A percentile compares a stretch with the other conserved stretches of the same genome.
Conservation (phyloP, 2,797 vertebrate species). For the Sebastolobus altivelis region DNA sequence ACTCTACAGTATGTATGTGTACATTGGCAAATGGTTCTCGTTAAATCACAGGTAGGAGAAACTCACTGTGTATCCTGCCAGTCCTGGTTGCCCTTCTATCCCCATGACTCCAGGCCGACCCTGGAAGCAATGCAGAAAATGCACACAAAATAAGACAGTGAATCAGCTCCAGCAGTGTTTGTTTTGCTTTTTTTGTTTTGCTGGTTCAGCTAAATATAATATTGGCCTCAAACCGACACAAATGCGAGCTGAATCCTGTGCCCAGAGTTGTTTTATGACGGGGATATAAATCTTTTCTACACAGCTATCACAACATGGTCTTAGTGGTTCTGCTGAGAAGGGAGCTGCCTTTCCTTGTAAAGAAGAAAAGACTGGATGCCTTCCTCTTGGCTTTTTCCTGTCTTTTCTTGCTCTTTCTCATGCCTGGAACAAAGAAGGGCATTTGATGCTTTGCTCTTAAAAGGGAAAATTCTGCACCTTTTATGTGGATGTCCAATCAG, state of each 20-base stretch:
- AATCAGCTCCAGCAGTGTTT: conserved; percentile 20
- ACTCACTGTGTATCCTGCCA: conserved; percentile 92
- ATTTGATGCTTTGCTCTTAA: conserved; percentile 19
- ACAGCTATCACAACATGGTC: conserved; percentile 44
- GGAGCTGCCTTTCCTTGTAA: background rate
- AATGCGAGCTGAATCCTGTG: conserved; percentile 1
- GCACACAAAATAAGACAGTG: conserved; percentile 14
- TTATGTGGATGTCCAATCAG: background rate
- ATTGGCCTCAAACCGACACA: conserved; percentile 15
- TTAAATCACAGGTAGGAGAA: conserved; percentile 22
- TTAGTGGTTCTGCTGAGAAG: conserved; percentile 13
- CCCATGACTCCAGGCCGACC: conserved; percentile 91
- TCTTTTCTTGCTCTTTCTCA: conserved; percentile 5
- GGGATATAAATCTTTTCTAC: conserved; percentile 47
- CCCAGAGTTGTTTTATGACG: conserved; percentile 21
- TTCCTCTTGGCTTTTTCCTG: background rate
- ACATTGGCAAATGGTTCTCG: background rate
- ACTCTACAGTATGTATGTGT: background rate
- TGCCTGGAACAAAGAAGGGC: background rate
- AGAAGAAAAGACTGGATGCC: conserved; percentile 13
- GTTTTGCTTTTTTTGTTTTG: conserved; percentile 23
- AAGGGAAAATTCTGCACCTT: background rate
- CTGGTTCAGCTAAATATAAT: conserved; percentile 52
- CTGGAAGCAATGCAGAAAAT: conserved; percentile 83
- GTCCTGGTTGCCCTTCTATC: conserved; percentile 89